These are phyloP conservation scores for Chromobotia macracanthus DNA, from an alignment of 2,797 vertebrate genomes.

Conservation along the genomic window DNA sequence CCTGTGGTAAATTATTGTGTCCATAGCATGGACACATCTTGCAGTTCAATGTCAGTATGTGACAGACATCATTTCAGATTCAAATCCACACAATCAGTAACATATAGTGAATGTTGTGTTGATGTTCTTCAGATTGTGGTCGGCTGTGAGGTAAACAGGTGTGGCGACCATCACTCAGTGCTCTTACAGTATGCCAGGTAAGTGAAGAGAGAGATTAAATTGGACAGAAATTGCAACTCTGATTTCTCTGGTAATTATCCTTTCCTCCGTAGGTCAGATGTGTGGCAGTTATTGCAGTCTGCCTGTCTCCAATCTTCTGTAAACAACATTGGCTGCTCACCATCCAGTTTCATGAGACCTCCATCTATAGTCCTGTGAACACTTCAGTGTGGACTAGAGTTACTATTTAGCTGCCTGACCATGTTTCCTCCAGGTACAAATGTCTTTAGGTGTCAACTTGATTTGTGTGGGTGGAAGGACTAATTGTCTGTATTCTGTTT, in stretches of 20 bases:
- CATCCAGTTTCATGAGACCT: conserved; percentile 98
- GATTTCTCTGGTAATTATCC: neutral
- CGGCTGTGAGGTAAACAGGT: conserved; percentile 92
- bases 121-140: conserved; percentile 87
- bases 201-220: conserved; percentile 34
- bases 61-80: neutral
- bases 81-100: neutral
- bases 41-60: conserved; percentile 90
- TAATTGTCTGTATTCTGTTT: conserved; percentile 3
- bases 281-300: conserved; percentile 94
- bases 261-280: conserved; percentile 82
- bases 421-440: conserved; percentile 97
- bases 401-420: conserved; percentile 94
- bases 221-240: too few species aligned
- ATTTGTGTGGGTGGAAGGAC: neutral
- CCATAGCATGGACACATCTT: conserved; percentile 97
- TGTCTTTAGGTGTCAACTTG: neutral
- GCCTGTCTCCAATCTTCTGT: conserved; percentile 96
- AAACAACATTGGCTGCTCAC: conserved; percentile 95
- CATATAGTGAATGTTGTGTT: too few species aligned
- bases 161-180: conserved; percentile 93
- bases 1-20: conserved; percentile 95
- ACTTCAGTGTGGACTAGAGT: conserved; percentile 93
- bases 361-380: conserved; percentile 95
- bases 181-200: conserved; percentile 95